These are phyloP conservation scores for Melipona quadrifasciata DNA, from an alignment of 1,140 invertebrate species.

Conservation along the genomic window DNA sequence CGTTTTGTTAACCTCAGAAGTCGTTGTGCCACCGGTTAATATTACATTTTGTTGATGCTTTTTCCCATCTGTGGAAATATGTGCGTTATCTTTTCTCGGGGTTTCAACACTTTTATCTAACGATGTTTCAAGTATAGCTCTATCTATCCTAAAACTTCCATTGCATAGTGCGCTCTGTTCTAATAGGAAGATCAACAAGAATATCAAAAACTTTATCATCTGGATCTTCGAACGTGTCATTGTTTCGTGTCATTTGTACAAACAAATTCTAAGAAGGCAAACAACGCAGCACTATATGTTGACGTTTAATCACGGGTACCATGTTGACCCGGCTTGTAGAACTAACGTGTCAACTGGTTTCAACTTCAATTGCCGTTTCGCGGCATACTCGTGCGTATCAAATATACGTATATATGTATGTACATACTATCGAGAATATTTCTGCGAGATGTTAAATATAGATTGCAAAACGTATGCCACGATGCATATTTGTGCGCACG, in stretches of 20 bases:
- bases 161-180: constrained; percentile 63
- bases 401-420: background rate
- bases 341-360: constrained; percentile 17
- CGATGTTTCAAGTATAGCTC: background rate
- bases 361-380: constrained; percentile 37
- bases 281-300: constrained; percentile 26
- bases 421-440: background rate
- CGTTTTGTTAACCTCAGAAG: constrained; percentile 27
- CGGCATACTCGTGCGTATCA: background rate
- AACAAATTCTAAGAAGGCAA: constrained; percentile 34
- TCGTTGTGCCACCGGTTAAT: background rate
- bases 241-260: constrained; percentile 62
- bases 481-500: constrained; percentile 1
- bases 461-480: background rate
- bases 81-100: background rate
- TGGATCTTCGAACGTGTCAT: constrained; percentile 73
- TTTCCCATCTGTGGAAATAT: background rate
- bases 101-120: background rate
- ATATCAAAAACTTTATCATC: constrained; percentile 69
- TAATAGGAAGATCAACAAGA: constrained; percentile 69
- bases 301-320: constrained; percentile 43
- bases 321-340: constrained; percentile 52
- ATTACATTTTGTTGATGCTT: constrained; percentile 22
- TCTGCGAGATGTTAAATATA: constrained; percentile 32
- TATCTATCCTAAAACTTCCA: constrained; percentile 57